A percentile compares a stretch with the other conserved stretches of the same genome.
Evolutionary conservation across 1,140 invertebrate genomes (phyloP).

Genomic region (Drosophila micromelanica): DNA sequence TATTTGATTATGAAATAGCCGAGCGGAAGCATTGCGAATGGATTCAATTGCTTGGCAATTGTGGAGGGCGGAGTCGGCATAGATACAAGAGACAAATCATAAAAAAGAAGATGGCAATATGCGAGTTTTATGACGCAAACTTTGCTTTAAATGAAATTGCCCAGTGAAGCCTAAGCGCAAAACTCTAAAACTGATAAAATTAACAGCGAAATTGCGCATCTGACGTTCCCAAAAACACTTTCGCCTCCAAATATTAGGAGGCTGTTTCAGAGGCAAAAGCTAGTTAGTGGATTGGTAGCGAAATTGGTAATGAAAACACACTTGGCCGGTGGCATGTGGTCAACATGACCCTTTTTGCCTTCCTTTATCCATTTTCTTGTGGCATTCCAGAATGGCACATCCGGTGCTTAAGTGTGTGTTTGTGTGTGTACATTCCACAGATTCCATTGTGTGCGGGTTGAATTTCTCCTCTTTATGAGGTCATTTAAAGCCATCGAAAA

Average conservation of each 20-base stretch:
- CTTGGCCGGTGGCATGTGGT: conserved; percentile 30
- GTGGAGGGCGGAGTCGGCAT: conserved; percentile 10
- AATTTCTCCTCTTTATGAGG: conserved; percentile 30
- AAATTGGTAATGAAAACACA: conserved; percentile 21
- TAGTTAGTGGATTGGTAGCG: neutral
- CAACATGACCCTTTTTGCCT: conserved; percentile 21
- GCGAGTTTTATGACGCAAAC: conserved; percentile 58
- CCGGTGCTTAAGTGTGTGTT: conserved; percentile 55
- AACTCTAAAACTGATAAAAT: conserved; percentile 43
- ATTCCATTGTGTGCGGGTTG: conserved; percentile 25
- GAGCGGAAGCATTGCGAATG: conserved; percentile 55
- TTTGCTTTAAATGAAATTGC: conserved; percentile 69
- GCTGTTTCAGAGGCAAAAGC: neutral
- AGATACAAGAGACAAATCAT: conserved; percentile 10
- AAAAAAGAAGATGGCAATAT: conserved; percentile 45
- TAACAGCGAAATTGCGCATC: conserved; percentile 16
- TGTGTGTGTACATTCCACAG: conserved; percentile 50
- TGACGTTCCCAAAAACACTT: conserved; percentile 24
- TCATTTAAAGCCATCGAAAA: conserved; percentile 34
- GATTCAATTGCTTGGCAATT: conserved; percentile 74
- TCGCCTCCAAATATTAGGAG: neutral
- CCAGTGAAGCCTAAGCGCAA: conserved; percentile 51
- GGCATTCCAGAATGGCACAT: conserved; percentile 63
- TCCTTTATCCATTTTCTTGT: conserved; percentile 25
- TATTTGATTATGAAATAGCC: conserved; percentile 71